Evolutionary conservation across 92 coral and sea anemone genomes (phyloP), one percentile per base, ranked within the genome.

Genomic region (Palythoa grandiflora): DNA sequence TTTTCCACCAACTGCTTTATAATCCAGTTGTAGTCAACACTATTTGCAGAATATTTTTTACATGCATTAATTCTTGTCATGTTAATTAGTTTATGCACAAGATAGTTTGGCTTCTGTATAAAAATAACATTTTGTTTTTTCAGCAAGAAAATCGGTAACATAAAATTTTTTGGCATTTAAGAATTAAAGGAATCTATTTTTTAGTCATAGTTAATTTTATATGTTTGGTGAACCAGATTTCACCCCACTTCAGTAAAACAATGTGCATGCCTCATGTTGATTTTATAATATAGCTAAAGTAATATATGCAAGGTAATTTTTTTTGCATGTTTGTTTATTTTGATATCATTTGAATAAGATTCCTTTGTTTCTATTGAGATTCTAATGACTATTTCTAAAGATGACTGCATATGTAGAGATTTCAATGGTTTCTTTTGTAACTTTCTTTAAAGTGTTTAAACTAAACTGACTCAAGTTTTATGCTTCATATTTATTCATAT

Each of bases 331-430:
- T 81, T 81, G 75, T 81, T 81, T 81, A 68, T 48, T 66, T 81
- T 81, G 9, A 59, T 79, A 20, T 68, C 6, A 48, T 35, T 20
- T 66, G 35, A 63, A 59, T 5, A 28, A 54, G 83, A 80, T 60
- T 50, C 71, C 35, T 81, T 66, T 81, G 75, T 81, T 81, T 28
- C 86, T 66, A 81, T 44, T 81, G 86, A 39, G 50, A 66, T 66
- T 81, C 8, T 51, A 81, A 66, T 66, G 57, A 66, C 60, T 12
- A 36, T 66, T 66, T 47, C 61, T 81, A 19, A 51, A 20, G 86
- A 48, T 80, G 39, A 61, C 19, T 35, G 28, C 28, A 28, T 28
- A 28, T 28, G 16, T 35, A 40, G 71, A 38, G 54, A 80, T n/a
- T 80, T 63, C n/a, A 66, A 17, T 63, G 38, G 21, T 81, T 54